Percentiles rank a stretch among this genome's conserved stretches.
Conservation (phyloP, 2,797 vertebrate genomes). For the Ctenosaura bakeri region DNA sequence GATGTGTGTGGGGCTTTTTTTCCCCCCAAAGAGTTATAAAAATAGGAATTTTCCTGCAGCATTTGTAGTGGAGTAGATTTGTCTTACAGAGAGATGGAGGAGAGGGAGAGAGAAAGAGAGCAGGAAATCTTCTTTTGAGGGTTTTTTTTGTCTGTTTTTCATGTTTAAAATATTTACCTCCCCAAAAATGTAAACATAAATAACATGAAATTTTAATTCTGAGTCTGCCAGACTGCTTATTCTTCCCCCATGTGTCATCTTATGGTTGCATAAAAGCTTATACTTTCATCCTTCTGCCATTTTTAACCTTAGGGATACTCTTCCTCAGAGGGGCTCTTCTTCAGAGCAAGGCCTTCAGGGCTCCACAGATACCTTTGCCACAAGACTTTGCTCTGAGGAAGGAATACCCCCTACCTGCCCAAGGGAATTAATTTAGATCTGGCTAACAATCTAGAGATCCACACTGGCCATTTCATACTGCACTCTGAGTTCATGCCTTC, state of each 20-base stretch:
- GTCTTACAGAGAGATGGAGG: too few relatives aligned
- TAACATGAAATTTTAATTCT: neutral
- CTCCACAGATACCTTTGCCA: neutral
- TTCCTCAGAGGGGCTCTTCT: too few relatives aligned
- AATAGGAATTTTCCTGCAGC: slow-evolving; percentile 22
- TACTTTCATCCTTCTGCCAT: neutral
- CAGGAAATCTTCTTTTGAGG: too few relatives aligned
- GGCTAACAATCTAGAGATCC: neutral
- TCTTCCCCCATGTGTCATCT: neutral
- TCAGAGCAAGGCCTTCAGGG: too few relatives aligned
- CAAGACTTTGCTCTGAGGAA: neutral
- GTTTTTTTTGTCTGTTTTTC: neutral
- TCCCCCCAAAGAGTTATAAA: neutral
- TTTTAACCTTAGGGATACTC: neutral
- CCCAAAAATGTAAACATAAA: neutral
- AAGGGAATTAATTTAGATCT: neutral
- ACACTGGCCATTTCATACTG: neutral
- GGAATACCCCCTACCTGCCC: too few relatives aligned
- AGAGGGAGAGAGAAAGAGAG: too few relatives aligned
- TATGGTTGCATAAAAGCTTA: neutral
- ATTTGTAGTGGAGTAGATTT: neutral
- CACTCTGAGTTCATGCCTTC: neutral
- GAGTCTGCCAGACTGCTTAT: neutral
- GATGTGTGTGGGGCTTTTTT: neutral
- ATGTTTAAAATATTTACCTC: slow-evolving; percentile 1